A percentile compares a stretch with the other conserved stretches of the same genome.
Conservation (phyloP, 1,140 invertebrate species). For the Patella vulgata region DNA sequence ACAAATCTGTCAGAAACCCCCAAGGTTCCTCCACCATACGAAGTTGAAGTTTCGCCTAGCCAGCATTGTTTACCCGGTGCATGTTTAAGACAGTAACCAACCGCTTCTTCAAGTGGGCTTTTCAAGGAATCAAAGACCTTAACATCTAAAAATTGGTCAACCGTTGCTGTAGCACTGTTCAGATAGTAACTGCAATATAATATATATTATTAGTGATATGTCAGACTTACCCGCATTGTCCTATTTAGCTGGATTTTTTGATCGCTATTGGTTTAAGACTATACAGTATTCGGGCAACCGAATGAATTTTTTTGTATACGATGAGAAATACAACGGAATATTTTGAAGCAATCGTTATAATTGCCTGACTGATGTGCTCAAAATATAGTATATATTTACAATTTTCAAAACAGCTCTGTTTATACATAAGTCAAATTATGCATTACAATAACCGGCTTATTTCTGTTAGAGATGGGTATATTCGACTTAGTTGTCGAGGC, state of each 20-base stretch:
- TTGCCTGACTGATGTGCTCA: no score
- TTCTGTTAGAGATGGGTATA: no score
- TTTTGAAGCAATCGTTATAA: no score
- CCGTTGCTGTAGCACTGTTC: conserved; percentile 73
- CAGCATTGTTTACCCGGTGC: conserved; percentile 66
- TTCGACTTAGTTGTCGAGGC: no score
- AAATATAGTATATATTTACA: no score
- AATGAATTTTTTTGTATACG: conserved; percentile 2
- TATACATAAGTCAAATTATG: no score
- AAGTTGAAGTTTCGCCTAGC: conserved; percentile 80
- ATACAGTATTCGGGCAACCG: background rate
- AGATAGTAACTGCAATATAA: conserved; percentile 79
- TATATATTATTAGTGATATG: no score
- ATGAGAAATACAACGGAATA: no score
- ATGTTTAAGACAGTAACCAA: conserved; percentile 52
- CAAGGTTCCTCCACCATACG: conserved; percentile 79
- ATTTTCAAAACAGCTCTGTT: no score
- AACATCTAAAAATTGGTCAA: conserved; percentile 76
- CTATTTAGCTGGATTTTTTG: background rate
- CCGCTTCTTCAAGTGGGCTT: conserved; percentile 69
- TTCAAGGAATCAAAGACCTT: conserved; percentile 76
- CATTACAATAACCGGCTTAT: no score
- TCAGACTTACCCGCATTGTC: background rate
- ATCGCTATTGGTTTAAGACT: no score
- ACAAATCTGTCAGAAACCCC: conserved; percentile 78